Evolutionary conservation across 1,140 invertebrate species (phyloP), one percentile per base, ranked within the genome.

Genomic region (Magallana gigas): DNA sequence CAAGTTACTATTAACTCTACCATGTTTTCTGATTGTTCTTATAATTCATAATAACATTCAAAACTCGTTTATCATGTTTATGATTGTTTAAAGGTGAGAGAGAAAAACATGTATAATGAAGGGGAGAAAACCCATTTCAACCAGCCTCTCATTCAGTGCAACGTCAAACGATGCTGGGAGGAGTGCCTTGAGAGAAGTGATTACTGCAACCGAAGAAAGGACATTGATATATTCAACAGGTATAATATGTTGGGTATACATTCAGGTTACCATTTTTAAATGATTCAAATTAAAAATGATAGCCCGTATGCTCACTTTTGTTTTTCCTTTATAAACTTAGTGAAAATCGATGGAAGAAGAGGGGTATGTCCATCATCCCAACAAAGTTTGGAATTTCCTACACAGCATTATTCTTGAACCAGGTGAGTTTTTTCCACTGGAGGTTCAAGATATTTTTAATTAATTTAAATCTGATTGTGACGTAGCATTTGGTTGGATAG

Each of bases 301-400:
- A 48, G 36, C 36, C 36, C 5, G 2, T 48, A 48, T 48, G 5
- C 36, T 2, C 5, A 48, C 36, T 4, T 48, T 48, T 48, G 36
- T 48, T 48, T 4, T 48, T 48, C 36, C 36, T 48, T 3, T 48
- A 48, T 48, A 48, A 48, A 48, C 36, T 2, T 48, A 97, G 96
- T 90, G 95, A 97, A 93, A 96, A 98, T 93, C 96, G 97, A 76
- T 99, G 97, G 96, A 96, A 97, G 90, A 99, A 99, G 94, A 96
- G 98, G 18, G 98, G 98, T 6, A 96, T 99, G 0, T 95, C 97
- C 0, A 92, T 98, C 9, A 96, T 98, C 16, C 98, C 98, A 60
- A 98, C 97, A 0, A 98, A 97, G 94, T 99, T 97, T 94, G 98
- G 98, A 4, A 97, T 99, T 88, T 96, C 97, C 0, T 99, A 98